Evolutionary conservation across 1,140 invertebrate species (phyloP).

Genomic region (Pogonognathellus flavescens): DNA sequence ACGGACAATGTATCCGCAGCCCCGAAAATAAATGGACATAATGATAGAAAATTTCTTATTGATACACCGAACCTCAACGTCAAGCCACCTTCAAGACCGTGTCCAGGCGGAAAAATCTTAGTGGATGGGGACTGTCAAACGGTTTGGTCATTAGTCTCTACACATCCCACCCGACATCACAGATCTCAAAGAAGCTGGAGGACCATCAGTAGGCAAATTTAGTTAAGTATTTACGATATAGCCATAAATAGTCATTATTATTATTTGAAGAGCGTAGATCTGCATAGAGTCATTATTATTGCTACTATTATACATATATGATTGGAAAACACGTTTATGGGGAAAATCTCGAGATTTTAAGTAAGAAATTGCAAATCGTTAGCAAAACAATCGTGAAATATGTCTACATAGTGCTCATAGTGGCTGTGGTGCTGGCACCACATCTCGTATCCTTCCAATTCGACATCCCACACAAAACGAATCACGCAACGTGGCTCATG

Average conservation of each 20-base stretch:
- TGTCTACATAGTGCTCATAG: neutral
- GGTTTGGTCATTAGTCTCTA: neutral
- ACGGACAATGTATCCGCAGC: neutral
- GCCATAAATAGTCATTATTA: no score
- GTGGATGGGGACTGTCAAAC: no score
- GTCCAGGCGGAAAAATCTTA: no score
- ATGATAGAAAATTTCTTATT: no score
- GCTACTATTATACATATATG: no score
- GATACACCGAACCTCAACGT: no score
- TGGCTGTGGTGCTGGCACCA: constrained; percentile 9
- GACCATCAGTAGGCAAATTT: neutral
- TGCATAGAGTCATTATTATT: no score
- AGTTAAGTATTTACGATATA: neutral
- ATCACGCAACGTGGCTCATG: neutral
- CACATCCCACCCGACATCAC: neutral
- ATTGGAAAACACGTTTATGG: no score
- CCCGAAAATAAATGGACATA: neutral
- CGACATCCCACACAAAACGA: neutral
- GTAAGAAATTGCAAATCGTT: neutral
- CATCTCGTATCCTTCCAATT: neutral
- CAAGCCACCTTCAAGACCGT: no score
- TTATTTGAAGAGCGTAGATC: no score
- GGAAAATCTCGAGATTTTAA: neutral
- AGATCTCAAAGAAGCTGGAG: constrained; percentile 10
- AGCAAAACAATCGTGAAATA: neutral